Base-by-base conservation (phyloP, 2,888 invertebrate species). In the Encarsia formosa region DNA sequence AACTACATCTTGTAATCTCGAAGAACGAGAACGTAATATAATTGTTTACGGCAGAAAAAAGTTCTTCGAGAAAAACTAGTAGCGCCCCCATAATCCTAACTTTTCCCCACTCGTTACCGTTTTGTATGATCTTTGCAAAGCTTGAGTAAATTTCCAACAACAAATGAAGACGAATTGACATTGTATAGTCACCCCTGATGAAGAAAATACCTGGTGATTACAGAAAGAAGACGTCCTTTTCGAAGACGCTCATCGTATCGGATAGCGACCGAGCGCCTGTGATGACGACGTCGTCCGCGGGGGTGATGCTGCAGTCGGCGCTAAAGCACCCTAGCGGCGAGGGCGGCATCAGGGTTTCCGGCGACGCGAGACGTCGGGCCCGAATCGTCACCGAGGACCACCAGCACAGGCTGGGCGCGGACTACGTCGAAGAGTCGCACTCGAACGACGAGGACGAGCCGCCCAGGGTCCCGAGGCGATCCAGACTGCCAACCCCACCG, bases 401-500 rank as follows among this genome's bases (percentile, higher is more conserved):
- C 42, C 40, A 31, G 44, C 1, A 18, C 38, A 3, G 68, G 67
- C 52, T 63, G 24, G 65, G 63, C 59, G 63, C 67, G 19, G 68
- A 69, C 16, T 69, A 68, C 56, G 64, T 68, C 20, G 71, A 71
- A 42, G 70, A 70, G 50, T 62, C 64, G 20, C 68, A 70, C 37
- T 65, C 68, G 24, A 54, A 68, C 38, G 58, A 67, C 32, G 70
- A 70, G 45, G 45, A 64, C 66, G 9, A 66, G 40, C 61, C 68
- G 18, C 64, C 67, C 13, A 62, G 62, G 29, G 67, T 65, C 19
- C 60, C 56, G 19, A 38, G 44, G 19, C 32, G 69, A 29, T 66
- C 70, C n/a, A 65, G 71, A 32, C 60, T 73, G 31, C 71, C 73
- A 18, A 74, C 73, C 5, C 73, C 72, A 5, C 70, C 73, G 8